Evolutionary conservation across 2,113 vertebrate species (phyloP).

Genomic region (Serinus canaria): DNA sequence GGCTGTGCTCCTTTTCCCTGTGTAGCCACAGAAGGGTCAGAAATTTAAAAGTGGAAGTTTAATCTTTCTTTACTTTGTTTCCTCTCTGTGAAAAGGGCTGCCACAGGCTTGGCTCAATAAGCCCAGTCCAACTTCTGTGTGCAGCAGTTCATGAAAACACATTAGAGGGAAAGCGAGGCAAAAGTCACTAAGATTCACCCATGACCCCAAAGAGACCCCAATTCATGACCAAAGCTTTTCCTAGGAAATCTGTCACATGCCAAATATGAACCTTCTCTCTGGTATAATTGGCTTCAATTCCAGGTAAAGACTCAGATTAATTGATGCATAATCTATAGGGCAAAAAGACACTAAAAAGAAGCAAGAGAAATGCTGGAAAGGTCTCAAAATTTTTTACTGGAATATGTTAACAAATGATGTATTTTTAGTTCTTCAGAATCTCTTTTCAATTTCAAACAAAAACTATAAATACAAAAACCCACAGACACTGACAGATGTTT

Average conservation of each 20-base stretch:
- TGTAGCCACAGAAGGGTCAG: background rate
- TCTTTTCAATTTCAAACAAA: background rate
- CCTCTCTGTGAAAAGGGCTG: background rate
- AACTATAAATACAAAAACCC: background rate
- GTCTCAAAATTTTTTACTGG: background rate
- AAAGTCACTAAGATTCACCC: background rate
- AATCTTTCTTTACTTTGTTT: background rate
- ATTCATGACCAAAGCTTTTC: background rate
- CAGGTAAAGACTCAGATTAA: background rate
- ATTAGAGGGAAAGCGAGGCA: background rate
- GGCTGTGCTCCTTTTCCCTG: fast-evolving
- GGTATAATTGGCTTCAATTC: background rate
- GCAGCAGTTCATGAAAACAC: background rate
- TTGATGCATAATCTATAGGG: background rate
- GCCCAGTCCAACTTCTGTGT: background rate
- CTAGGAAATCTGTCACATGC: background rate
- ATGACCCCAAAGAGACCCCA: background rate
- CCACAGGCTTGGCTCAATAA: background rate
- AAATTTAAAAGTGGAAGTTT: background rate
- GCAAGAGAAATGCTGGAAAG: background rate
- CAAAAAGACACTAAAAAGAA: background rate
- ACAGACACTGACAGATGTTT: background rate
- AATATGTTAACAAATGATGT: background rate
- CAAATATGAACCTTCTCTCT: background rate
- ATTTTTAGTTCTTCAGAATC: background rate